Base-by-base conservation (phyloP, 2,797 vertebrate species). In the Sciurus vulgaris region DNA sequence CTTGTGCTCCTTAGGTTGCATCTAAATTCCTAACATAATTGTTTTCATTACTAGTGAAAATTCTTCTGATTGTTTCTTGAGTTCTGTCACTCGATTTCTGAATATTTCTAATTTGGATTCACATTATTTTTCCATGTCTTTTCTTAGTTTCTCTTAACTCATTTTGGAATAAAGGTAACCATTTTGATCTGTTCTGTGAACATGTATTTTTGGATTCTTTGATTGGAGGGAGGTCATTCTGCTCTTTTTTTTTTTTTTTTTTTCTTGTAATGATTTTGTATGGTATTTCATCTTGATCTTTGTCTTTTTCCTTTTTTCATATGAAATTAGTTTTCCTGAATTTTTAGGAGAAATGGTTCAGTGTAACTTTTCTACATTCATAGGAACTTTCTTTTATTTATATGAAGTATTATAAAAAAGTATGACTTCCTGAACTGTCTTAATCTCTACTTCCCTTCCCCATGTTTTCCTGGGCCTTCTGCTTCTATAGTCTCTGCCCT, bases 1-100 rank as follows among this genome's bases (percentile, higher is more conserved):
- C 8, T 51, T 51, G 4, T n/a, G 9, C 78, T 78, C 35, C 54
- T 92, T 38, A 72, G 67, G 28, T 15, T 70, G 70, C 88, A n/a
- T 69, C 73, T 56, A 87, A 76, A 51, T 85, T 84, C 30, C 54
- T 84, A 56, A 88, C 54, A 63, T 89, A 65, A 79, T 82, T 92
- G 13, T 82, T 73, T 70, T 35, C 24, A 20, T 41, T 89, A 83
- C 24, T 59, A 89, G 81, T 54, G n/a, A 78, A 85, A 72, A 56
- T 56, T 67, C 86, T 38, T 88, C 41, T 72, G 26, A 82, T 74
- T 95, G 54, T 70, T 77, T 59, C 22, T 28, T 41, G 51, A 67
- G 61, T 63, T 85, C 67, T 77, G 9, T 41, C 35, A 24, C n/a
- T 24, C 56, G 28, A 9, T 78, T 70, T 74, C 69, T 51, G 33